Percentiles rank a stretch among this genome's conserved stretches.
phyloP scores from a whole-genome alignment of 1,140 invertebrate genomes.

The Zaprionus inermis region DNA sequence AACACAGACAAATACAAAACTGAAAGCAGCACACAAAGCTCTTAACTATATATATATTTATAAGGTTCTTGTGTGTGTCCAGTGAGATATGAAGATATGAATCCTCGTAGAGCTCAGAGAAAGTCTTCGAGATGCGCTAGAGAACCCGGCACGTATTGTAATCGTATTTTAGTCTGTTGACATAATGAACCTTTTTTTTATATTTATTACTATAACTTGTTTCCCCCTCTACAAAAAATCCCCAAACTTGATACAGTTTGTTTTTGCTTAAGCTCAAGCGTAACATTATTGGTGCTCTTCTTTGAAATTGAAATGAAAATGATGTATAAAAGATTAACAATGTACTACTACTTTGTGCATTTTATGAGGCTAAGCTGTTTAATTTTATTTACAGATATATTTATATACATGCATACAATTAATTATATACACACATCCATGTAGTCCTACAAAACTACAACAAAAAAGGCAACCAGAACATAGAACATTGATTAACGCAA shows the following conservation, averaged over 20 bases:
- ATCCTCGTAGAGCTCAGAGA: background rate
- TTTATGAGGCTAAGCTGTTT: conserved; percentile 78
- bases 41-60: conserved; percentile 26
- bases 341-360: conserved; percentile 58
- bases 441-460: conserved; percentile 36
- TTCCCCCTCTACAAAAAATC: background rate
- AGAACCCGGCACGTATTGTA: conserved; percentile 44
- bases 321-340: conserved; percentile 41
- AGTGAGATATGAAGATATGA: conserved; percentile 3
- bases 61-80: conserved; percentile 5
- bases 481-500: conserved; percentile 32
- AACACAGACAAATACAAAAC: conserved; percentile 27
- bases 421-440: conserved; percentile 21
- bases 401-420: conserved; percentile 33
- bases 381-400: conserved; percentile 52
- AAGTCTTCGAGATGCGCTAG: background rate
- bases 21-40: conserved; percentile 32
- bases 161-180: conserved; percentile 64
- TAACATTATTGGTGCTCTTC: conserved; percentile 77
- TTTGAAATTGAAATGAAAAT: conserved; percentile 40
- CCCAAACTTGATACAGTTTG: conserved; percentile 11
- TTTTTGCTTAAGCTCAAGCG: conserved; percentile 65
- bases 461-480: conserved; percentile 30
- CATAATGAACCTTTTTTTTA: conserved; percentile 22
- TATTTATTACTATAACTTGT: conserved; percentile 67